phyloP scores from a whole-genome alignment of 30 jellyfish, hydroid and myxozoan species.

The Cassiopea xamachana region DNA sequence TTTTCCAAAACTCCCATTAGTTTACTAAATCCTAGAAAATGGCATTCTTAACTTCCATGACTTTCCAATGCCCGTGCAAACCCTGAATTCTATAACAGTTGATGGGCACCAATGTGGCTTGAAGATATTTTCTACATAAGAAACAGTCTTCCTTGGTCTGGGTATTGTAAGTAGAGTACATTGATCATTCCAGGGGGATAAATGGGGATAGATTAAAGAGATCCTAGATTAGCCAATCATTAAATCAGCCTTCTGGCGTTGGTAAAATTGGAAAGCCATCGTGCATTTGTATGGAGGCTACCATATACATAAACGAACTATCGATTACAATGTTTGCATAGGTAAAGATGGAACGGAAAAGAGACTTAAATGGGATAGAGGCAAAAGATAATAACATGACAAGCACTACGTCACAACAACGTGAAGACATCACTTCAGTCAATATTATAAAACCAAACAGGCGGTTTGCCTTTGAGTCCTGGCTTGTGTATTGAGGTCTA shows the following conservation, averaged over 20 bases:
- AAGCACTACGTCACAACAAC: constrained; percentile 21
- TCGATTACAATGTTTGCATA: constrained; percentile 20
- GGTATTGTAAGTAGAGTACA: too few species aligned
- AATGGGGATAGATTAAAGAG: background rate
- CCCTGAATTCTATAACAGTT: too few species aligned
- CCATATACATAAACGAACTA: background rate
- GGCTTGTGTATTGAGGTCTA: constrained; percentile 57
- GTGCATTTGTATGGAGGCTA: background rate
- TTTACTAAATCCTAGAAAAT: too few species aligned
- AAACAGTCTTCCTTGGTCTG: too few species aligned
- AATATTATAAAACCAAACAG: constrained; percentile 59
- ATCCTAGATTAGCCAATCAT: background rate
- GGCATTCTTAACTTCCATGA: too few species aligned
- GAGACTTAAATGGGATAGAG: constrained; percentile 27
- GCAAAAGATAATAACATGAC: constrained; percentile 16
- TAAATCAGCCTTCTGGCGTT: constrained; percentile 7
- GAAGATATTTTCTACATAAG: too few species aligned
- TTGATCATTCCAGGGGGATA: background rate
- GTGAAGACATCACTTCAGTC: constrained; percentile 55
- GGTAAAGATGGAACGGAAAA: constrained; percentile 15
- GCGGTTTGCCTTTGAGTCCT: constrained; percentile 76
- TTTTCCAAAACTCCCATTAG: too few species aligned
- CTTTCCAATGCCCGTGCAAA: too few species aligned
- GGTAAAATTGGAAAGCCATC: background rate
- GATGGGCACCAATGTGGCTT: too few species aligned